These are phyloP conservation scores for Chaitophorus viminalis DNA, from an alignment of 2,888 invertebrate genomes.

Conservation along the genomic window DNA sequence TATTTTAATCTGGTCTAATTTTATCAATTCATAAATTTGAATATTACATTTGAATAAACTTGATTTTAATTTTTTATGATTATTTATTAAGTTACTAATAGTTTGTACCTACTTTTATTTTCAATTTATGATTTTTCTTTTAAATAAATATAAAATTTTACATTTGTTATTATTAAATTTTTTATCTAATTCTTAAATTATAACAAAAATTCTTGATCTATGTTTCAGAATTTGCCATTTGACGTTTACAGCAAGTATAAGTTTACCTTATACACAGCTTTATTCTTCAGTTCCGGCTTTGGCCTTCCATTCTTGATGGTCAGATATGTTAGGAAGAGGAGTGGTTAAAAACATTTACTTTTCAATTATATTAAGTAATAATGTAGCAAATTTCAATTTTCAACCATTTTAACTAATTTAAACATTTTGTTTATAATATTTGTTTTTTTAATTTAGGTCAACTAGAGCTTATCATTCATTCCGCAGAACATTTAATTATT, in stretches of 20 bases:
- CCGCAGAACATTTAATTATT: constrained; percentile 15
- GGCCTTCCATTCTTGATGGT: constrained; percentile 56
- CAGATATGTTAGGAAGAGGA: constrained; percentile 42
- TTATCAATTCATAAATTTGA: no score
- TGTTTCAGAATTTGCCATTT: constrained; percentile 54
- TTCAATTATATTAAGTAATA: neutral
- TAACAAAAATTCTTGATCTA: neutral
- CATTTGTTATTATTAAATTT: neutral
- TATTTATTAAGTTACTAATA: neutral
- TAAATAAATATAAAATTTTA: neutral
- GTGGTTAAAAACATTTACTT: constrained; percentile 27
- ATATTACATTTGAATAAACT: no score
- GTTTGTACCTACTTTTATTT: neutral
- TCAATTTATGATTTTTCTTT: no score
- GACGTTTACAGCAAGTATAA: constrained; percentile 48
- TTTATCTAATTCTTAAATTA: neutral
- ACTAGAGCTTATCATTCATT: neutral
- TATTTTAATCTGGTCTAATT: no score
- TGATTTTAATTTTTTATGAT: no score
- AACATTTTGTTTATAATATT: neutral
- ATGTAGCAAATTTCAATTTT: no score
- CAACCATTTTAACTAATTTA: no score
- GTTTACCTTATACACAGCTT: constrained; percentile 43
- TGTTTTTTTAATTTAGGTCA: constrained; percentile 2
- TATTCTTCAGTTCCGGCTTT: constrained; percentile 44